These are phyloP conservation scores for Setipinna tenuifilis DNA, from an alignment of 2,797 vertebrate genomes.

Conservation along the genomic window DNA sequence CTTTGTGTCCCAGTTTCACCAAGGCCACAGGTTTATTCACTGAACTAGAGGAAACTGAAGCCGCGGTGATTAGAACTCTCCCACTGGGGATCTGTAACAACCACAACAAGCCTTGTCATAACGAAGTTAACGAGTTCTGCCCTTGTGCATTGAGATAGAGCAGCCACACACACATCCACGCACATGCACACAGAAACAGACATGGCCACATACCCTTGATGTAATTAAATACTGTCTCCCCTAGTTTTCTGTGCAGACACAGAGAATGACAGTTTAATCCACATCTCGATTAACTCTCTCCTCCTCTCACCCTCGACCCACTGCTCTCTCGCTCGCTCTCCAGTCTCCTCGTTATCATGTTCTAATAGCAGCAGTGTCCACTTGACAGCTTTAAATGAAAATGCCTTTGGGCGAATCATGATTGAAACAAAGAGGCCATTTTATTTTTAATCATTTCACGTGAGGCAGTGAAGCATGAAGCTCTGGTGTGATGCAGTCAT, in stretches of 20 bases:
- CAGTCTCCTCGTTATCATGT: neutral
- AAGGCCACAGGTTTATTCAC: neutral
- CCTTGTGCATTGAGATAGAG: neutral
- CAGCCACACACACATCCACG: neutral
- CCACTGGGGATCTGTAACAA: neutral
- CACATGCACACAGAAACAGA: neutral
- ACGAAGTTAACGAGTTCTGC: neutral
- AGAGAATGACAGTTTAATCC: constrained; percentile 15
- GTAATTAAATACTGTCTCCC: constrained; percentile 18
- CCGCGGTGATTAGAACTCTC: neutral
- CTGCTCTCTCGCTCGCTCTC: neutral
- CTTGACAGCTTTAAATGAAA: neutral
- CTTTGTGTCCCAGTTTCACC: neutral
- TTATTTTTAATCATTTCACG: neutral
- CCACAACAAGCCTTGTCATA: constrained; percentile 14
- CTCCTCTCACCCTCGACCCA: neutral
- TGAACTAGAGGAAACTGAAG: neutral
- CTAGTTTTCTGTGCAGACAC: constrained; percentile 4
- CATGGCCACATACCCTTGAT: neutral
- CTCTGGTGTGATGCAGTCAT: neutral
- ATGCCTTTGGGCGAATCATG: constrained; percentile 19
- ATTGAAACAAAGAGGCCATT: constrained; percentile 26
- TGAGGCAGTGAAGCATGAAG: neutral
- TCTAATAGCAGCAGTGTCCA: constrained; percentile 7
- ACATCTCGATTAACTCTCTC: neutral